Percentiles rank a stretch among this genome's conserved stretches.
Conservation (phyloP, 2,797 vertebrate species). For the Notolepis coatsorum region DNA sequence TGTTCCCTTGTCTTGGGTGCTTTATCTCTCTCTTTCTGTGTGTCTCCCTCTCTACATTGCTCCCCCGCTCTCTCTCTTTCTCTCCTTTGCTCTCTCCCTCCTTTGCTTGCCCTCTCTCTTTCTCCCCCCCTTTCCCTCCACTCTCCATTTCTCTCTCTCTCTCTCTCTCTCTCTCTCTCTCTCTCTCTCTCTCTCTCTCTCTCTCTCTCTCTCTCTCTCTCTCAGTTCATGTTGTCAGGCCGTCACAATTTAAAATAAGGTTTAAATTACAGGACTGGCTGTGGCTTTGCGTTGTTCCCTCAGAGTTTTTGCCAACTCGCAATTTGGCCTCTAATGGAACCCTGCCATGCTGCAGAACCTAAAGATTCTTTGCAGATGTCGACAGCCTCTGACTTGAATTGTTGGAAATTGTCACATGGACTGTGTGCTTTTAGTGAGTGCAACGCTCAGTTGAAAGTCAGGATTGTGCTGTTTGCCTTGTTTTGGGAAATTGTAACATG, state of each 20-base stretch:
- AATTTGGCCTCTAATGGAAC: conserved; percentile 99
- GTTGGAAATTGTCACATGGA: conserved; percentile 85
- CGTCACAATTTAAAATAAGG: conserved; percentile 95
- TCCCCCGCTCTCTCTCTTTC: conserved; percentile 52
- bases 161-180: conserved; percentile 30
- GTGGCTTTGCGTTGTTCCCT: conserved; percentile 96
- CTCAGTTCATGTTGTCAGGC: conserved; percentile 81
- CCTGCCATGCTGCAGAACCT: conserved; percentile 95
- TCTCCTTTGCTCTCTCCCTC: conserved; percentile 10
- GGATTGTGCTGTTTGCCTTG: conserved; percentile 38
- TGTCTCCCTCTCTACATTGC: too few species aligned
- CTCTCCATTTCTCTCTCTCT: conserved; percentile 6
- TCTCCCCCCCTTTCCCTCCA: too few species aligned
- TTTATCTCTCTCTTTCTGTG: conserved; percentile 35
- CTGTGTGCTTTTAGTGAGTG: conserved; percentile 38
- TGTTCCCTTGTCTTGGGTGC: conserved; percentile 31
- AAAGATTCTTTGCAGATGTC: conserved; percentile 99
- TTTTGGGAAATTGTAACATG: conserved; percentile 39
- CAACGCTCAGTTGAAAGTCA: conserved; percentile 30
- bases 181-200: conserved; percentile 33
- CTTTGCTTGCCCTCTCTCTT: background rate
- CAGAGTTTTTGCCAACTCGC: conserved; percentile 97
- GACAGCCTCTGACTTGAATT: conserved; percentile 90
- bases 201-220: conserved; percentile 37
- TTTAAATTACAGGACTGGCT: conserved; percentile 98